phyloP scores from a whole-genome alignment of 2,113 vertebrate genomes.

The Gavialis gangeticus region DNA sequence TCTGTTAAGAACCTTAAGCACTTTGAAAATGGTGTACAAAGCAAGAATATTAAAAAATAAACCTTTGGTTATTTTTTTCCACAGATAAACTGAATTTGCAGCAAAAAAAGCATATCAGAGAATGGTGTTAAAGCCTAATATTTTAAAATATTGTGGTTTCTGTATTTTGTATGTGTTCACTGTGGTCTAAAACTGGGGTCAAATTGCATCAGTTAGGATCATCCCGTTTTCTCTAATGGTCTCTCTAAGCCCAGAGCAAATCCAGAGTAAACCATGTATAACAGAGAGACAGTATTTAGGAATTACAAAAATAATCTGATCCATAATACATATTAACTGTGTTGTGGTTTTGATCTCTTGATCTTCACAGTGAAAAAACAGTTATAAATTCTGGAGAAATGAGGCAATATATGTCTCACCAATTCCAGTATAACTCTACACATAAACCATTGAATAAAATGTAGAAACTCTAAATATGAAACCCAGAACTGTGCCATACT shows the following conservation, averaged over 20 bases:
- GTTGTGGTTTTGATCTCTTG: neutral
- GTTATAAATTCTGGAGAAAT: neutral
- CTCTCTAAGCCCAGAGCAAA: neutral
- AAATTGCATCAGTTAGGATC: neutral
- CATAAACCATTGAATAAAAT: neutral
- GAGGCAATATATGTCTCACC: neutral
- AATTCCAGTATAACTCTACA: accelerated
- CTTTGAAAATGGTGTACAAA: neutral
- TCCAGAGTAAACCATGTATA: neutral
- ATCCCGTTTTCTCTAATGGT: neutral
- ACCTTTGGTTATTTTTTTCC: neutral
- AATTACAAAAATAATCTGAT: neutral
- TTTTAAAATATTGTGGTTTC: neutral
- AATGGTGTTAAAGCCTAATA: neutral
- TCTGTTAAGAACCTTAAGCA: neutral
- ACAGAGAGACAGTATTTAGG: neutral
- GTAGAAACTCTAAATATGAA: neutral
- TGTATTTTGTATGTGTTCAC: neutral
- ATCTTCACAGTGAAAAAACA: neutral
- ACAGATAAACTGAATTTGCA: neutral
- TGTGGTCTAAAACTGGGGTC: neutral
- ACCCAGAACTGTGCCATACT: neutral
- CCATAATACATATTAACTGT: neutral
- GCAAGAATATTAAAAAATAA: neutral
- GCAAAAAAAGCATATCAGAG: neutral